Percentiles rank a stretch among this genome's conserved stretches.
Evolutionary conservation across 2,113 vertebrate species (phyloP).

Genomic region (Phrynosoma blainvillii): DNA sequence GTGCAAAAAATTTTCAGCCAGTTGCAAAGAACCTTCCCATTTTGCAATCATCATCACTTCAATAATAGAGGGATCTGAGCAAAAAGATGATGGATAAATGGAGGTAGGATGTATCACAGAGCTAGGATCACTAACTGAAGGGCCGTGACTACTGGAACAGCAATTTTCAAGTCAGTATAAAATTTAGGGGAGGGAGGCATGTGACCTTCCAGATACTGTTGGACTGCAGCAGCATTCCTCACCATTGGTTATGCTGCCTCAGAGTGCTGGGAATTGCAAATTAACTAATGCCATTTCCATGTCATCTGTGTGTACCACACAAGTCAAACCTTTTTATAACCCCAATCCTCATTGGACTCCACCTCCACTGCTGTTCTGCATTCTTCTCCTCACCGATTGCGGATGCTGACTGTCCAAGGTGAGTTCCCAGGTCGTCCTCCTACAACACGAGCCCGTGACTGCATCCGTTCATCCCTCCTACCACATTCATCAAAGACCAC

Average conservation of each 20-base stretch:
- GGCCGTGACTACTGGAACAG: background rate
- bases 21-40: background rate
- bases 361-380: background rate
- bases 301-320: background rate
- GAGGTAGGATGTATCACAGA: background rate
- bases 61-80: background rate
- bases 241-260: too few relatives aligned
- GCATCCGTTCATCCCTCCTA: conserved; percentile 76
- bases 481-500: conserved; percentile 90
- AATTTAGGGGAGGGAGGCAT: background rate
- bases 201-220: too few relatives aligned
- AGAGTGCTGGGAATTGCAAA: too few relatives aligned
- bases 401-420: conserved; percentile 95
- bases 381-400: conserved; percentile 82
- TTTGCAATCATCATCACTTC: background rate
- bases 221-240: too few relatives aligned
- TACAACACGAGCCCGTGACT: conserved; percentile 75
- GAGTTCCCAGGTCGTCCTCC: conserved; percentile 90
- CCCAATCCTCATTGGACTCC: background rate
- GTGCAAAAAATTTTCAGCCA: background rate
- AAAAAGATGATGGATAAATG: background rate
- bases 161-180: background rate
- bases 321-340: background rate
- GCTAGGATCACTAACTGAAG: background rate
- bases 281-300: background rate